These are phyloP conservation scores for Isotomurus palustris DNA, from an alignment of 2,888 invertebrate species.

Conservation along the genomic window DNA sequence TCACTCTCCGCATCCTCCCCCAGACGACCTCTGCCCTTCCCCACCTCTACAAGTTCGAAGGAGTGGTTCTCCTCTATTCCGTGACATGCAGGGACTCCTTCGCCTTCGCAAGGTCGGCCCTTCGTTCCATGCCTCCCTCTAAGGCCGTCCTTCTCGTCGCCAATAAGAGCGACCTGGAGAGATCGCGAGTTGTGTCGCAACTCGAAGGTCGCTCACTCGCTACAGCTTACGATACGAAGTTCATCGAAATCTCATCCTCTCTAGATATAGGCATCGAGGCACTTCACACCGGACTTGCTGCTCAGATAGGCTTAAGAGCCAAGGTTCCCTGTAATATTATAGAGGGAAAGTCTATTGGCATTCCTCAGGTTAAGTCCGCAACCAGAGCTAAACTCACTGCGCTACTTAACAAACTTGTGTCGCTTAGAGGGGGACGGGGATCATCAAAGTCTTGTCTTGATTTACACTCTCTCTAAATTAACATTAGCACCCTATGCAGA, in stretches of 20 bases:
- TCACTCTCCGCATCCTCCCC: conserved; percentile 22
- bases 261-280: conserved; percentile 25
- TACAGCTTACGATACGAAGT: conserved; percentile 28
- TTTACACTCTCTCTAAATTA: conserved; percentile 25
- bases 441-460: conserved; percentile 31
- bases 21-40: conserved; percentile 28
- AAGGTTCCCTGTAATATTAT: conserved; percentile 2
- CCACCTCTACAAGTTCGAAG: conserved; percentile 37
- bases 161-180: conserved; percentile 36
- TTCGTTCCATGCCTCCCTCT: conserved; percentile 18
- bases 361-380: not conserved
- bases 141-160: conserved; percentile 31
- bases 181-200: conserved; percentile 22
- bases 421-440: conserved; percentile 18
- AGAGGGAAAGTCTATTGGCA: not conserved
- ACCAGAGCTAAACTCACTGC: conserved; percentile 9
- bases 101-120: conserved; percentile 25
- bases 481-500: too few species aligned
- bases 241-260: conserved; percentile 33
- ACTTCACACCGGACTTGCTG: conserved; percentile 26
- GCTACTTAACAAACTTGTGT: conserved; percentile 27
- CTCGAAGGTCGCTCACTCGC: conserved; percentile 26
- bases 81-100: conserved; percentile 32
- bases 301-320: conserved; percentile 25
- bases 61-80: conserved; percentile 32